Evolutionary conservation across 2,888 invertebrate species (phyloP).

Genomic region (Rotaria socialis): DNA sequence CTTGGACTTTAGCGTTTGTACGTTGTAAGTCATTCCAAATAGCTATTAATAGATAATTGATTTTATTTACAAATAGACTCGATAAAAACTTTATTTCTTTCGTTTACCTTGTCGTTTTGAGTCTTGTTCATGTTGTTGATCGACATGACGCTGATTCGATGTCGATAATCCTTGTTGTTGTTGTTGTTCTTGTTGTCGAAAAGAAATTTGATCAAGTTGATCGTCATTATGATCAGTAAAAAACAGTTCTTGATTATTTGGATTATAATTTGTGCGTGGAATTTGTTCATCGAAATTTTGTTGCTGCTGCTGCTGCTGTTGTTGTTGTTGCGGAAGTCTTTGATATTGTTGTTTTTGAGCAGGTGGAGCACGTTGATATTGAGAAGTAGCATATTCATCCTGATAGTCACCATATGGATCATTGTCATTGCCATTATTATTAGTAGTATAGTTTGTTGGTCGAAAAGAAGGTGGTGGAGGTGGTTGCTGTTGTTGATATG

Average conservation of each 20-base stretch:
- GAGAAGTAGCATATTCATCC: not conserved
- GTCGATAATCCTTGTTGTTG: not conserved
- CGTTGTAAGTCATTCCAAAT: conserved; percentile 32
- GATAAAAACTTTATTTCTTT: not conserved
- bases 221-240: conserved; percentile 31
- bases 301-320: not conserved
- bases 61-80: too few species aligned
- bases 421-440: not conserved
- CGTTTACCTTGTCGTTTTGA: not conserved
- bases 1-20: conserved; percentile 21
- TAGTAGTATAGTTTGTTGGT: not conserved
- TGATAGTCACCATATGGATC: conserved; percentile 33
- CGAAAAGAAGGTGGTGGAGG: not conserved
- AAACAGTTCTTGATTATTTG: not conserved
- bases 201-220: not conserved
- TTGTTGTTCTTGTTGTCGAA: not conserved
- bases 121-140: not conserved
- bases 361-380: not conserved
- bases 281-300: not conserved
- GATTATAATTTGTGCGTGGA: not conserved
- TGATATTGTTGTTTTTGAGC: not conserved
- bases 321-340: not conserved
- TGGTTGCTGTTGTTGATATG: not conserved
- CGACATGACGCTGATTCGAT: not conserved
- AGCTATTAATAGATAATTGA: not conserved